Evolutionary conservation across 2,113 vertebrate genomes (phyloP).

Genomic region (Hoplias malabaricus): DNA sequence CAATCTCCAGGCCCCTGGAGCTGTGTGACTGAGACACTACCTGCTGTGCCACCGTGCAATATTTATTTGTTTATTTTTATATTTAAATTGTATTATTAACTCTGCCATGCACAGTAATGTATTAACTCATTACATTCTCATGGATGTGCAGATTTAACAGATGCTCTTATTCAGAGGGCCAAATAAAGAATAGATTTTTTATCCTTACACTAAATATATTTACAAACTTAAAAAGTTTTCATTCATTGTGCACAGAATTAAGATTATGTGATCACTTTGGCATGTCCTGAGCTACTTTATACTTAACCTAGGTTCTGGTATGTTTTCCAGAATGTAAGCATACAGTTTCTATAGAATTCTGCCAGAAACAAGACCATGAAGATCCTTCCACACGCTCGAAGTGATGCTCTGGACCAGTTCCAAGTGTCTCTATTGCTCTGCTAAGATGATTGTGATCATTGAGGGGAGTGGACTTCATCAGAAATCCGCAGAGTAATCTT

Average conservation of each 20-base stretch:
- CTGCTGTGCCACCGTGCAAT: no score
- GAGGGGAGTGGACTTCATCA: not conserved
- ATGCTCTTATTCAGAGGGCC: not conserved
- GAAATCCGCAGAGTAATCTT: conserved; percentile 39
- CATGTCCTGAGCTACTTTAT: not conserved
- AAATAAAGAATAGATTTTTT: not conserved
- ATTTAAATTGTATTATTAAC: no score
- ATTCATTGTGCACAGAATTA: not conserved
- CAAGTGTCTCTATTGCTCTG: conserved; percentile 18
- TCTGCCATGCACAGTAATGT: no score
- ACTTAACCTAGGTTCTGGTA: not conserved
- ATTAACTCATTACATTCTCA: no score
- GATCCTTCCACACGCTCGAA: not conserved
- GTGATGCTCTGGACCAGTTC: conserved; percentile 25
- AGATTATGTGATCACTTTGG: not conserved
- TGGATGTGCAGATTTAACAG: no score
- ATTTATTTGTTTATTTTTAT: no score
- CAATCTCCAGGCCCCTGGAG: no score
- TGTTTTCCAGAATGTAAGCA: not conserved
- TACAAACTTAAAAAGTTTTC: not conserved
- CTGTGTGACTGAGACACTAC: no score
- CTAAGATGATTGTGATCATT: not conserved
- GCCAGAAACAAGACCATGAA: not conserved
- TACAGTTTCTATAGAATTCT: not conserved
- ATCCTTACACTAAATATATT: not conserved